A percentile compares a stretch with the other conserved stretches of the same genome.
Evolutionary conservation across 2,888 invertebrate genomes (phyloP).

Genomic region (Trissolcus brochymenae): DNA sequence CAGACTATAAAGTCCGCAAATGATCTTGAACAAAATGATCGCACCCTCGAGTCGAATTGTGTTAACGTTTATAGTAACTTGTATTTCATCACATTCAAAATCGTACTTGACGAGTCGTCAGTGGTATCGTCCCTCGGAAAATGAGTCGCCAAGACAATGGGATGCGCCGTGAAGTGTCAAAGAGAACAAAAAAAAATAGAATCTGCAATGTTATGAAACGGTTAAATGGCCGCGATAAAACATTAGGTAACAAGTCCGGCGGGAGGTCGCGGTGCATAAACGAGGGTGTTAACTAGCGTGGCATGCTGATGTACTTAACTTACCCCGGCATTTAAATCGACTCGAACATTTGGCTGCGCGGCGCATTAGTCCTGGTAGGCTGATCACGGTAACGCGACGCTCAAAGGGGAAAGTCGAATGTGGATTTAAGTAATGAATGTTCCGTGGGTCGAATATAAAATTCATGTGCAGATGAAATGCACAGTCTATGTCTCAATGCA

Average conservation of each 20-base stretch:
- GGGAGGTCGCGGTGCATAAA: constrained; percentile 58
- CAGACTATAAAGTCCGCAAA: constrained; percentile 15
- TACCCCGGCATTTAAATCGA: constrained; percentile 69
- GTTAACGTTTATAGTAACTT: constrained; percentile 18
- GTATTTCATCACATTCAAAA: constrained; percentile 12
- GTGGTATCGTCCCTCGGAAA: constrained; percentile 13
- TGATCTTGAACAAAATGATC: constrained; percentile 34
- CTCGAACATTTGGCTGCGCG: constrained; percentile 72
- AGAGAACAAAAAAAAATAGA: constrained; percentile 7
- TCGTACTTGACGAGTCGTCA: constrained; percentile 19
- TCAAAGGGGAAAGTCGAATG: constrained; percentile 59
- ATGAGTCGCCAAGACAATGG: constrained; percentile 38
- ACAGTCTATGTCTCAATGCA: constrained; percentile 8
- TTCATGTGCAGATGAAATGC: constrained; percentile 52
- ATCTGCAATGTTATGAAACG: constrained; percentile 21
- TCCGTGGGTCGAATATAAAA: constrained; percentile 64
- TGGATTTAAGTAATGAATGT: constrained; percentile 68
- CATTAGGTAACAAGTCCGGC: constrained; percentile 64
- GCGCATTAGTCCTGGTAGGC: constrained; percentile 72
- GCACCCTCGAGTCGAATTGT: constrained; percentile 43
- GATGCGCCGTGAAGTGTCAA: constrained; percentile 38
- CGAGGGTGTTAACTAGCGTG: constrained; percentile 67
- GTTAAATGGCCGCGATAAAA: constrained; percentile 58
- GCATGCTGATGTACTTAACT: constrained; percentile 64
- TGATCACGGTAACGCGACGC: constrained; percentile 63